These are phyloP conservation scores for Rotaria sp. DNA, from an alignment of 2,888 invertebrate species.

Conservation along the genomic window DNA sequence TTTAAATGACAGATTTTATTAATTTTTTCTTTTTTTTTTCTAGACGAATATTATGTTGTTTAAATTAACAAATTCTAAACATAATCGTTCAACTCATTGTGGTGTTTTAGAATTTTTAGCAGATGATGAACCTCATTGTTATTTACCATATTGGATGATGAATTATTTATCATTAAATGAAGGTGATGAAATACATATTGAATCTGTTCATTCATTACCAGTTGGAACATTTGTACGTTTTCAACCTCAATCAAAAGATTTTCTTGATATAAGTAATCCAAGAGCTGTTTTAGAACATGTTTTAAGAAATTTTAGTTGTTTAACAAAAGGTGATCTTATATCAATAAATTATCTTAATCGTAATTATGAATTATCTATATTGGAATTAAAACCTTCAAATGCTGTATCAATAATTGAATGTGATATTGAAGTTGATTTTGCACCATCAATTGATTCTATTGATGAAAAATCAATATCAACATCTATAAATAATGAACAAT, in stretches of 20 bases:
- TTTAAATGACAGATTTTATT: neutral
- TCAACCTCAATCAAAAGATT: slow-evolving; percentile 38
- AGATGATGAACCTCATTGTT: slow-evolving; percentile 31
- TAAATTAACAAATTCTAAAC: slow-evolving; percentile 17
- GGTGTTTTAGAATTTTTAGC: slow-evolving; percentile 58
- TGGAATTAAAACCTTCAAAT: slow-evolving; percentile 86
- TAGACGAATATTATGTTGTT: slow-evolving; percentile 72
- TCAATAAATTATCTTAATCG: slow-evolving; percentile 92
- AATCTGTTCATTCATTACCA: slow-evolving; percentile 55
- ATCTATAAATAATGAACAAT: neutral
- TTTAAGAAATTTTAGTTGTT: slow-evolving; percentile 85
- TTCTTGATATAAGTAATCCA: slow-evolving; percentile 38
- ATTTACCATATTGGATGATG: slow-evolving; percentile 40
- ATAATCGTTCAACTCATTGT: slow-evolving; percentile 34
- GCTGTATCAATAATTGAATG: slow-evolving; percentile 98
- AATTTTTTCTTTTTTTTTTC: slow-evolving; percentile 53
- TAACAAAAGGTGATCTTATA: slow-evolving; percentile 90
- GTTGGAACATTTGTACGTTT: slow-evolving; percentile 31
- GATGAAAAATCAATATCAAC: slow-evolving; percentile 62
- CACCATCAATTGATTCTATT: slow-evolving; percentile 87
- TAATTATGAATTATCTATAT: slow-evolving; percentile 79
- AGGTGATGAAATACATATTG: slow-evolving; percentile 31
- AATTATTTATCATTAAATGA: slow-evolving; percentile 35
- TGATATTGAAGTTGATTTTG: slow-evolving; percentile 99
- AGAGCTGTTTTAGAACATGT: slow-evolving; percentile 68